Conservation (phyloP, 2,113 vertebrate genomes). For the Casuarius casuarius region DNA sequence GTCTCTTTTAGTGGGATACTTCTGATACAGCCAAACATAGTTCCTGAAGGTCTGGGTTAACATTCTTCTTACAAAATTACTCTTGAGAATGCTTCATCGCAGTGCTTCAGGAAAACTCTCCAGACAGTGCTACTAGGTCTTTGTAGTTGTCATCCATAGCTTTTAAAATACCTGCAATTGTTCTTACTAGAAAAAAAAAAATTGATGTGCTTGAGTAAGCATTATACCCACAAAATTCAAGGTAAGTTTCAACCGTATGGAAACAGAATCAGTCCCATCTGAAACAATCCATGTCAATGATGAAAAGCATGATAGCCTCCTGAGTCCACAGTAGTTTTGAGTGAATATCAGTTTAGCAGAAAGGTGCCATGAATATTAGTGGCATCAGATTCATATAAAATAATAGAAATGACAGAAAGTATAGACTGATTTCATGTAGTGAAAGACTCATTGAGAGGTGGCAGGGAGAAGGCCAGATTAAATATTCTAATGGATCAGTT, state of each 20-base stretch:
- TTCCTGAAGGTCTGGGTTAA: not conserved
- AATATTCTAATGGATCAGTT: not conserved
- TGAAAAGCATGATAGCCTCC: not conserved
- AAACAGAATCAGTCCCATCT: not conserved
- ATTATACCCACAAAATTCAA: not conserved
- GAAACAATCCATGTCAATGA: not conserved
- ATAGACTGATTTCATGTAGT: not conserved
- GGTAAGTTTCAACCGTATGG: not conserved
- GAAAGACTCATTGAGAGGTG: not conserved
- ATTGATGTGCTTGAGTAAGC: not conserved
- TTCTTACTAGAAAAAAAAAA: not conserved
- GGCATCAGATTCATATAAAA: not conserved
- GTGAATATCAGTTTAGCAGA: slow-evolving; percentile 3
- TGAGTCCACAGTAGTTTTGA: not conserved
- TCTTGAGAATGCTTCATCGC: not conserved
- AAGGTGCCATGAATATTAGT: not conserved
- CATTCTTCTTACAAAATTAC: not conserved
- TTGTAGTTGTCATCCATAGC: not conserved
- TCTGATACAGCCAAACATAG: not conserved
- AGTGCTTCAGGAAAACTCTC: not conserved
- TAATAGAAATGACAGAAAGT: not conserved
- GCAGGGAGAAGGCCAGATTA: not conserved
- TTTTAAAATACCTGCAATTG: not conserved
- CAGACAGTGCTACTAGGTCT: not conserved
- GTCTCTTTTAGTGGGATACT: not conserved